Conservation (phyloP, 1,140 invertebrate genomes). For the Diploscapter pachys region DNA sequence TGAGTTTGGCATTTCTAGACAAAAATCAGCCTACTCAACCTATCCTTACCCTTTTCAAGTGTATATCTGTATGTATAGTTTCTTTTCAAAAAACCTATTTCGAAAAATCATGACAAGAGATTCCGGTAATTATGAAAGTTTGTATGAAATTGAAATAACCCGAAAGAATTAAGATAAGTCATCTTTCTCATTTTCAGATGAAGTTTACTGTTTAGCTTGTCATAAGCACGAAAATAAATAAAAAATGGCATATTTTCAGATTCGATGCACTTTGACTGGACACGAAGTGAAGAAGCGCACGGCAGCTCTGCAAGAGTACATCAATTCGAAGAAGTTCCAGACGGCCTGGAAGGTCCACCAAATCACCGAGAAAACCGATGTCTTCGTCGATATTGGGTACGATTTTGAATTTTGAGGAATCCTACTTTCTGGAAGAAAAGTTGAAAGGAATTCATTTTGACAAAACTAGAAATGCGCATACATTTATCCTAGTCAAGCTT, state of each 20-base stretch:
- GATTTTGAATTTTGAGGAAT: neutral
- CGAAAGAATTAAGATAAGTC: too few relatives aligned
- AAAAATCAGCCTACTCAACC: neutral
- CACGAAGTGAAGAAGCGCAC: conserved; percentile 13
- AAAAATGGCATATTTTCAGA: conserved; percentile 1
- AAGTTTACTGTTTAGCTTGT: neutral
- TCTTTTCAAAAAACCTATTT: neutral
- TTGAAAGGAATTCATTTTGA: too few relatives aligned
- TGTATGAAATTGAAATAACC: neutral
- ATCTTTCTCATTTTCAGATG: neutral
- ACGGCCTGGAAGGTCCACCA: conserved; percentile 8
- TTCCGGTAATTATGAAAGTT: neutral
- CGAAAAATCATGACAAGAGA: neutral
- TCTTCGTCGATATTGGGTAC: conserved; percentile 19
- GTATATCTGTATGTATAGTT: neutral
- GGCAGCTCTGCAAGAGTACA: conserved; percentile 8
- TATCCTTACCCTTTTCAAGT: neutral
- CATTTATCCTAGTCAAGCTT: too few relatives aligned
- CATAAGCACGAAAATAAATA: neutral
- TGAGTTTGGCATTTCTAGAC: too few relatives aligned
- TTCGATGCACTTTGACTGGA: conserved; percentile 16
- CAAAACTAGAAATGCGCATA: too few relatives aligned
- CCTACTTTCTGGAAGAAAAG: neutral
- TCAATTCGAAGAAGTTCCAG: conserved; percentile 15
- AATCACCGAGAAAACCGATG: conserved; percentile 2